Conservation (phyloP, 92 coral and sea anemone genomes). For the Porites divaricata region DNA sequence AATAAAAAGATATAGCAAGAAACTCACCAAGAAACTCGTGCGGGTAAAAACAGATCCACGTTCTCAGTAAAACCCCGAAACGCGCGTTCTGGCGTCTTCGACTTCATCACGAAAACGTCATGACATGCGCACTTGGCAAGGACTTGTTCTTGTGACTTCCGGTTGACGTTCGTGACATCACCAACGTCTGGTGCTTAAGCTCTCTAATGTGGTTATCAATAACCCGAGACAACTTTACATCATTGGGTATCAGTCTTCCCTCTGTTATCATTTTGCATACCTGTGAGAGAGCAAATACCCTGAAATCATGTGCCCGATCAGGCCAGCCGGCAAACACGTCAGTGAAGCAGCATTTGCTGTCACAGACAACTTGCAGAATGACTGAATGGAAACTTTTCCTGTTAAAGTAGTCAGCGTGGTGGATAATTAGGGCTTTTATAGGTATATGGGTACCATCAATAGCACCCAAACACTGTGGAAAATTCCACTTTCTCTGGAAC, state of each 20-base stretch:
- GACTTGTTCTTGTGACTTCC: no score
- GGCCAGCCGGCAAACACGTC: slow-evolving; percentile 80
- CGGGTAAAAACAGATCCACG: no score
- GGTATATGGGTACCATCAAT: slow-evolving; percentile 57
- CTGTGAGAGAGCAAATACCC: slow-evolving; percentile 58
- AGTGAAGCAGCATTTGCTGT: slow-evolving; percentile 66
- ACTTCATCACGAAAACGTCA: no score
- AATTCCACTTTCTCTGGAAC: slow-evolving; percentile 59
- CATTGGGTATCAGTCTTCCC: slow-evolving; percentile 28
- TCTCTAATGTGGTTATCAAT: slow-evolving; percentile 37
- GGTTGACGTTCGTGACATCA: no score
- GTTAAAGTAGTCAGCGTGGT: slow-evolving; percentile 63
- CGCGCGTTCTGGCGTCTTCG: no score
- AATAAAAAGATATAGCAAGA: no score
- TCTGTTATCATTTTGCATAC: slow-evolving; percentile 47
- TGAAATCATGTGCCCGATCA: slow-evolving; percentile 67
- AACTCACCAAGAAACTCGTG: no score
- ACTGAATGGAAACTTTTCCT: slow-evolving; percentile 70
- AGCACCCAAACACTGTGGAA: slow-evolving; percentile 75
- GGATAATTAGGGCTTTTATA: slow-evolving; percentile 58
- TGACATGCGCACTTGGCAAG: no score
- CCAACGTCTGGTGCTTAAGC: no score
- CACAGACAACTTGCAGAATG: slow-evolving; percentile 72
- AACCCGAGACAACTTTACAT: slow-evolving; percentile 23
- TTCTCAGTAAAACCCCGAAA: no score